Evolutionary conservation across 2,113 vertebrate genomes (phyloP), one percentile per base, ranked within the genome.

Genomic region (Poeciliopsis retropinna): DNA sequence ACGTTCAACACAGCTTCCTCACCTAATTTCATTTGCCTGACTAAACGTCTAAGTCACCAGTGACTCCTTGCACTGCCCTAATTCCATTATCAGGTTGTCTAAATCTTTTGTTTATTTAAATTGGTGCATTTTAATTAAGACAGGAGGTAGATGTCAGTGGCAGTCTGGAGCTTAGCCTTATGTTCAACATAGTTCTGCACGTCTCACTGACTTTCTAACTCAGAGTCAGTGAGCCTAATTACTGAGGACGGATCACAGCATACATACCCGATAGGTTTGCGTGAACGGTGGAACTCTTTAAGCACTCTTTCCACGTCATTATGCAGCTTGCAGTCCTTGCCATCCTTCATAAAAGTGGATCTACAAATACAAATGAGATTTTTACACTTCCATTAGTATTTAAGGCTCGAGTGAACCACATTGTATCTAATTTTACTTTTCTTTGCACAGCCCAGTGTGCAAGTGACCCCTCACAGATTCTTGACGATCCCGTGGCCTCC

Each of bases 241-340:
- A 31, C 12, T 51, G 32, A 67, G 34, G 2, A 30, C 10, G 66
- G 28, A 69, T 3, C 8, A 34, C 30, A 54, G 61, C 64, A 74
- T 75, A 85, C 88, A n/a, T 85, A 94, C 93, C 94, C 94, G 34
- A 94, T 94, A 14, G 94, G 94, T 64, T 95, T 95, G 67, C 81
- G 83, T 72, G 82, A 88, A n/a, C 85, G 87, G 66, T 95, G 93
- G 85, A 94, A 95, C 0, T 95, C 94, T 81, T 95, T 94, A 5
- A 94, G 84, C 47, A 95, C 79, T 14, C 85, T 84, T 60, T 94
- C 90, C 79, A 94, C 93, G 1, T 94, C 91, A 19, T n/a, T 78
- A 0, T 94, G 88, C 63, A 94, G 88, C 83, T 94, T 94, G 80
- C 91, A 94, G 81, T 94, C 93, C 80, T 94, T 94, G 19, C 92